Evolutionary conservation across 2,797 vertebrate species (phyloP).

Genomic region (Danio aesculapii): DNA sequence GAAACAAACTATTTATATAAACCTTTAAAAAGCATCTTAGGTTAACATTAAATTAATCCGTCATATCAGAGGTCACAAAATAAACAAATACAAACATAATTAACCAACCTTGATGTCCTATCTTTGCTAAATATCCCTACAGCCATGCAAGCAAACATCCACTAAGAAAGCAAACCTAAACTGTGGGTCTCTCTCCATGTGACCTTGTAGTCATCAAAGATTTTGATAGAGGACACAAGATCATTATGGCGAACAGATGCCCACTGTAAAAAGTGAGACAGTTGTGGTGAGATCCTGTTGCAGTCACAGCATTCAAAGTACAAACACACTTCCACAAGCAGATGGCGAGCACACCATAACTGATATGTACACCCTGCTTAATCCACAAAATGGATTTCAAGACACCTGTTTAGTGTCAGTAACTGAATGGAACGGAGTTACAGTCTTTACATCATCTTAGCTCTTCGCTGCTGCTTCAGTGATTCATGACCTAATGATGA

Average conservation of each 20-base stretch:
- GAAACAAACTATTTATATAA: too few relatives aligned
- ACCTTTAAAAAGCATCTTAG: not conserved
- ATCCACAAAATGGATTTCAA: conserved; percentile 40
- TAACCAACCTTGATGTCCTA: too few relatives aligned
- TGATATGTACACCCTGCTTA: conserved; percentile 15
- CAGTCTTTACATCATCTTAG: not conserved
- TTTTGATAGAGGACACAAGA: conserved; percentile 35
- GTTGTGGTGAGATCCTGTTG: conserved; percentile 43
- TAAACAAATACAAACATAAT: too few relatives aligned
- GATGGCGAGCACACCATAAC: conserved; percentile 23
- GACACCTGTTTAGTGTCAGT: conserved; percentile 38
- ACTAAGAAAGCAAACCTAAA: conserved; percentile 18
- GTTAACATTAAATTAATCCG: too few relatives aligned
- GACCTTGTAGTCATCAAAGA: conserved; percentile 24
- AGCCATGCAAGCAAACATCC: conserved; percentile 17
- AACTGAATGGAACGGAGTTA: not conserved
- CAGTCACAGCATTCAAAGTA: conserved; percentile 18
- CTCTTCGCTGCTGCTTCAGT: not conserved
- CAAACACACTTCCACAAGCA: conserved; percentile 24
- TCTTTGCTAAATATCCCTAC: too few relatives aligned
- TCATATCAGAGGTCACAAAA: too few relatives aligned
- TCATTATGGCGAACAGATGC: conserved; percentile 37
- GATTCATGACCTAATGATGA: conserved; percentile 28
- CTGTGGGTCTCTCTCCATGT: conserved; percentile 26
- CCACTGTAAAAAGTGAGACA: conserved; percentile 44